Evolutionary conservation across 2,113 vertebrate species (phyloP), one percentile per base, ranked within the genome.

Genomic region (Terrapene triunguis): DNA sequence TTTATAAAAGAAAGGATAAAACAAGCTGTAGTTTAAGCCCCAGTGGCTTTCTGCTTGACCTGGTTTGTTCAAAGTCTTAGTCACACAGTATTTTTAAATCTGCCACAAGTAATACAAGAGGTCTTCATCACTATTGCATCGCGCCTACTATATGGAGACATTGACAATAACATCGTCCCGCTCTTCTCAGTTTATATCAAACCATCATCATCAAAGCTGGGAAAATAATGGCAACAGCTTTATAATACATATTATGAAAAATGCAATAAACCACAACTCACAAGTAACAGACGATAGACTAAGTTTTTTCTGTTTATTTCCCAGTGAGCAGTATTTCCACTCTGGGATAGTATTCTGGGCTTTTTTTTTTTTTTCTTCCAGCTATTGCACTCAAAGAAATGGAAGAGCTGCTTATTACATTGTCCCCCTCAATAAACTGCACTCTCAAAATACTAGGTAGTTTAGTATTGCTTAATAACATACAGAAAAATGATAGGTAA

Each of bases 381-480:
- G 19, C 5, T 47, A 42, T 29, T 79, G 22, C 42, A n/a, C 16
- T 59, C 53, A n/a, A 8, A 25, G 42, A 48, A 87, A n/a, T 14
- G 27, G 84, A 29, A 47, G 74, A 76, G 42, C 42, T 76, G n/a
- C 21, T 74, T 24, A 22, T 74, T 76, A 76, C 10, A 76, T 25
- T 38, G 65, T 19, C n/a, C 32, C 74, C 62, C 27, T 54, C 79
- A 78, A 16, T 10, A 82, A 80, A 42, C 87, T 6, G 57, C 6
- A 72, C 1, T 3, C 4, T 82, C 59, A 25, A 76, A 0, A 0
- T 5, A 9, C 25, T 4, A 13, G 80, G 74, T 62, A 54, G 12
- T 27, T 32, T 0, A 14, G 35, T 29, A 29, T 55, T 8, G 32
- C 27, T 87, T 74, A 1, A n/a, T 1, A 4, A 2, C 8, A 3